Evolutionary conservation across 2,888 invertebrate species (phyloP), one percentile per base, ranked within the genome.

Genomic region (Heterodera filipjevi): DNA sequence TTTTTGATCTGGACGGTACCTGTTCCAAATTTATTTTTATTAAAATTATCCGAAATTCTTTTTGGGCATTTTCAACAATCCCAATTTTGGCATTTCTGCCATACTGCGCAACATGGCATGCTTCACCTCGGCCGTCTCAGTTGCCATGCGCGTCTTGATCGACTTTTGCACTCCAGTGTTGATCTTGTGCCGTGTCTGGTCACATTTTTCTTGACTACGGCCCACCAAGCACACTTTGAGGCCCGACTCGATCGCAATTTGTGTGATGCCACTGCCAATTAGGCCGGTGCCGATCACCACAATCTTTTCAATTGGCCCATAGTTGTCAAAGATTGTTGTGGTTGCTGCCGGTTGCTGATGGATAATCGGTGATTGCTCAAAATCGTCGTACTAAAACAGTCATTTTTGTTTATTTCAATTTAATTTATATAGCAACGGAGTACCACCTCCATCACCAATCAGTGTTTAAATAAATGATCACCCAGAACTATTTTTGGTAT

Each of bases 201-300:
- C 91, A 22, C 95, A 90, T 19, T 93, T 91, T 64, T 93, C 93
- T 0, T 92, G 91, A 82, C 92, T 93, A 27, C 94, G 91, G 89
- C 95, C 95, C 2, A 95, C 93, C 44, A 95, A 90, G 8, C 93
- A 93, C 10, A 95, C 95, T 75, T 75, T 49, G 68, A 75, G 27
- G 30, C 75, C 95, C 49, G 93, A 93, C 90, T 94, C 93, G 49
- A 95, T 94, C 83, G 94, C 93, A 73, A 95, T 93, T 80, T 87
- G 87, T 0, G 86, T 86, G 76, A 87, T 88, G 8, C 87, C 87
- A 66, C 82, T 78, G 39, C 87, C 87, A 88, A 87, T 87, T 76
- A 87, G 77, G n/a, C 87, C 87, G 59, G 82, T 85, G 27, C 87
- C 87, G 39, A 87, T 82, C 39, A 87, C 81, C 14, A 86, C 85